phyloP scores from a whole-genome alignment of 2,797 vertebrate genomes.

The Notolepis coatsorum region DNA sequence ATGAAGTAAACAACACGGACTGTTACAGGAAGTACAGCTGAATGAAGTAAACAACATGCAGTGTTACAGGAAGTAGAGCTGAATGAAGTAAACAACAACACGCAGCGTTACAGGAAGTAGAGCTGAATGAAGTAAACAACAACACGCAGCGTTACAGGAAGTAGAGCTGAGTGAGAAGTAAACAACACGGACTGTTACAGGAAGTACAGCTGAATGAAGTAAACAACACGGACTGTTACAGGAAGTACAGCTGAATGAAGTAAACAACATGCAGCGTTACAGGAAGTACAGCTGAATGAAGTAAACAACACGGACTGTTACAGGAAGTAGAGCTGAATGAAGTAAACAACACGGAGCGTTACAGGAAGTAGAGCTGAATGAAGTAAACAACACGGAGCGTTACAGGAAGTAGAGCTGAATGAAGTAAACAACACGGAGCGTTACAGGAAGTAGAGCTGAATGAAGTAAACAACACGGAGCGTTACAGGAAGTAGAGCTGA shows the following conservation, averaged over 20 bases:
- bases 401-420: conserved; percentile 11
- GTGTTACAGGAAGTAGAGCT: conserved; percentile 6
- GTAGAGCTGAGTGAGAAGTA: conserved; percentile 9
- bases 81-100: conserved; percentile 10
- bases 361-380: conserved; percentile 8
- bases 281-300: conserved; percentile 9
- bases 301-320: conserved; percentile 11
- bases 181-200: conserved; percentile 3
- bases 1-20: conserved; percentile 13
- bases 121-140: conserved; percentile 12
- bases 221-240: conserved; percentile 5
- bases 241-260: conserved; percentile 14
- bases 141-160: conserved; percentile 4
- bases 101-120: conserved; percentile 6
- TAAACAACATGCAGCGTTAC: conserved; percentile 9
- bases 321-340: conserved; percentile 9
- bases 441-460: conserved; percentile 11
- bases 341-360: conserved; percentile 12
- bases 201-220: conserved; percentile 14
- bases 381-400: conserved; percentile 9
- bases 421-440: conserved; percentile 9
- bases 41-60: conserved; percentile 14
- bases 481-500: conserved; percentile 8
- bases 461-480: conserved; percentile 11
- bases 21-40: conserved; percentile 3